Conservation (phyloP, 2,113 vertebrate genomes). For the Pangasianodon hypophthalmus region DNA sequence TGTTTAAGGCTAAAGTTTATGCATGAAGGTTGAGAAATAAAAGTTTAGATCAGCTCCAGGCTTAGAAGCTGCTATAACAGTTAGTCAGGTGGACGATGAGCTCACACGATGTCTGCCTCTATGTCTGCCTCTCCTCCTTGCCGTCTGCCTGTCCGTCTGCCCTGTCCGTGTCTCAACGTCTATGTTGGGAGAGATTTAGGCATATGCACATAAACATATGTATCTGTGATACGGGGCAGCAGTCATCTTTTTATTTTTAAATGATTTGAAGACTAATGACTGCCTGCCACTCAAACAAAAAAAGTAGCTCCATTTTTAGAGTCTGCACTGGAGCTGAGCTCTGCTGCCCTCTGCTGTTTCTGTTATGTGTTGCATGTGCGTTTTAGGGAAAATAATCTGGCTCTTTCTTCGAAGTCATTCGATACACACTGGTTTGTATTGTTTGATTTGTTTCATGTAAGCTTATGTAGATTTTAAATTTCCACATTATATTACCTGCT, state of each 20-base stretch:
- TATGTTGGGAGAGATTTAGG: constrained; percentile 65
- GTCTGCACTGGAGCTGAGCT: constrained; percentile 13
- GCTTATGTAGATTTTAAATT: not conserved
- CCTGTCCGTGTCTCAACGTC: constrained; percentile 50
- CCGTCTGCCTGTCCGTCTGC: constrained; percentile 56
- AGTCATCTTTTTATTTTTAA: constrained; percentile 73
- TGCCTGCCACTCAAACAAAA: constrained; percentile 57
- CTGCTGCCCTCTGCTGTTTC: constrained; percentile 52
- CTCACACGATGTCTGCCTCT: constrained; percentile 69
- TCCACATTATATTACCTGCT: not conserved
- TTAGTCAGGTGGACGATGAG: constrained; percentile 70
- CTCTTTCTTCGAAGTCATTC: not conserved
- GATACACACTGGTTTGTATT: not conserved
- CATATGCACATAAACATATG: constrained; percentile 71
- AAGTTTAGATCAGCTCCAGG: constrained; percentile 38
- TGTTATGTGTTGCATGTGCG: constrained; percentile 1
- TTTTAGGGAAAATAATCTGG: not conserved
- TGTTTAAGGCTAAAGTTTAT: constrained; percentile 26
- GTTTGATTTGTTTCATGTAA: not conserved
- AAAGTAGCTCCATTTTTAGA: constrained; percentile 49
- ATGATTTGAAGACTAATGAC: constrained; percentile 65
- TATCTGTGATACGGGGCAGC: constrained; percentile 65
- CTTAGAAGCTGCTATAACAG: constrained; percentile 65
- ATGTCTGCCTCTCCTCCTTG: constrained; percentile 59
- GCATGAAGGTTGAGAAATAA: constrained; percentile 34